Conservation (phyloP, 1,140 invertebrate genomes). For the Euschistus heros region DNA sequence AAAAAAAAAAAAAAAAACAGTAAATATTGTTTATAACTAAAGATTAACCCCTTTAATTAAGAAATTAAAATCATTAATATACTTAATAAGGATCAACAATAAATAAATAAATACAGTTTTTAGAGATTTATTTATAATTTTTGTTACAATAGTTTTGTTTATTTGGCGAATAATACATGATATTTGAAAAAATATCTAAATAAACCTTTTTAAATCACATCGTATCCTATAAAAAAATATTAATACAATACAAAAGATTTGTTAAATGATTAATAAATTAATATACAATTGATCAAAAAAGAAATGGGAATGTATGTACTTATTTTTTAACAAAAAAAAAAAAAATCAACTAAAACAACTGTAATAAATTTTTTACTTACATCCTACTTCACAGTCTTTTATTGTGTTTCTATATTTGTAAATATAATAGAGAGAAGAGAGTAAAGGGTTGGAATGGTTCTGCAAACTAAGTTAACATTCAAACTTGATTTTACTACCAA, state of each 20-base stretch:
- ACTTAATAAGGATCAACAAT: too few relatives aligned
- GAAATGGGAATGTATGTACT: background rate
- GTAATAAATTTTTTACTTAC: constrained; percentile 1
- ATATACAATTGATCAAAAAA: background rate
- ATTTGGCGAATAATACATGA: too few relatives aligned
- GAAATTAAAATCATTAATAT: too few relatives aligned
- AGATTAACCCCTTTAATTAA: too few relatives aligned
- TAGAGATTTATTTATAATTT: too few relatives aligned
- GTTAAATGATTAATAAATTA: background rate
- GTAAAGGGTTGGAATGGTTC: background rate
- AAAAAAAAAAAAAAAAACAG: too few relatives aligned
- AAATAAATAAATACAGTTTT: too few relatives aligned
- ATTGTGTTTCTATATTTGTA: background rate
- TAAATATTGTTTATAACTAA: too few relatives aligned
- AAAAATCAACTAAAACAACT: background rate
- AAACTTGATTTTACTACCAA: background rate
- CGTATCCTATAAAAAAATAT: background rate
- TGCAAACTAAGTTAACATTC: background rate
- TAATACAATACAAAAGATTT: background rate
- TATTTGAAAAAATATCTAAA: constrained; percentile 16
- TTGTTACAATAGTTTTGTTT: too few relatives aligned
- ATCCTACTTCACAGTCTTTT: constrained; percentile 9
- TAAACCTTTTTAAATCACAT: constrained; percentile 10
- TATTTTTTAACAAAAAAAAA: background rate
- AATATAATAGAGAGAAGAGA: background rate